These are phyloP conservation scores for Peucedramus taeniatus DNA, from an alignment of 2,113 vertebrate species.

Conservation along the genomic window DNA sequence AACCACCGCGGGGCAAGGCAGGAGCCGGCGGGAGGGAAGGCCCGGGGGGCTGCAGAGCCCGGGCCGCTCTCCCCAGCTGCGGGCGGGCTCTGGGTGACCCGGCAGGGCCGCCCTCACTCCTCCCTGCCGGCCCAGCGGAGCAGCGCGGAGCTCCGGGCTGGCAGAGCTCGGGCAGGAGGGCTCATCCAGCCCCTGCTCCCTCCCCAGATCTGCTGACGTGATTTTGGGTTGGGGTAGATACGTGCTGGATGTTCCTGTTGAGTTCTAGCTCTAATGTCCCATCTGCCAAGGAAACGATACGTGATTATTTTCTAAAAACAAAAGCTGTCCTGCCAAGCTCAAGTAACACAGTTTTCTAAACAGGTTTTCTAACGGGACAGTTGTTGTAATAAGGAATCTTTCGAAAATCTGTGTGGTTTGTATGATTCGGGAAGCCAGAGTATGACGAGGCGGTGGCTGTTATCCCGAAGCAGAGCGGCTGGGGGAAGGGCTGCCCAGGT, in stretches of 20 bases:
- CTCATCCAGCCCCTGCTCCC: fast-evolving
- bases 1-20: neutral
- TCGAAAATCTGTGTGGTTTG: neutral
- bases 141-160: fast-evolving
- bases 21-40: no score
- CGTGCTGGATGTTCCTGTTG: neutral
- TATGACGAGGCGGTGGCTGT: fast-evolving
- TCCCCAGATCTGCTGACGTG: no score
- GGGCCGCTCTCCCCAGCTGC: fast-evolving
- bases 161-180: neutral
- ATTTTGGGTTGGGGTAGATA: neutral
- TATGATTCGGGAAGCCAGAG: neutral
- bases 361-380: neutral
- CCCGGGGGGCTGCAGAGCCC: fast-evolving
- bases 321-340: neutral
- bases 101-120: fast-evolving
- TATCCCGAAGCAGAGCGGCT: fast-evolving
- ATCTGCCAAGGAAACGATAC: neutral
- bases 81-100: neutral
- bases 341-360: neutral
- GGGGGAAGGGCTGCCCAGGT: neutral
- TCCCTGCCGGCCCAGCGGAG: fast-evolving
- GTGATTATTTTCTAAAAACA: neutral
- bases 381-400: neutral
- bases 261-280: neutral